Base-by-base conservation (phyloP, 2,888 invertebrate genomes). In the Caenorhabditis sp. region DNA sequence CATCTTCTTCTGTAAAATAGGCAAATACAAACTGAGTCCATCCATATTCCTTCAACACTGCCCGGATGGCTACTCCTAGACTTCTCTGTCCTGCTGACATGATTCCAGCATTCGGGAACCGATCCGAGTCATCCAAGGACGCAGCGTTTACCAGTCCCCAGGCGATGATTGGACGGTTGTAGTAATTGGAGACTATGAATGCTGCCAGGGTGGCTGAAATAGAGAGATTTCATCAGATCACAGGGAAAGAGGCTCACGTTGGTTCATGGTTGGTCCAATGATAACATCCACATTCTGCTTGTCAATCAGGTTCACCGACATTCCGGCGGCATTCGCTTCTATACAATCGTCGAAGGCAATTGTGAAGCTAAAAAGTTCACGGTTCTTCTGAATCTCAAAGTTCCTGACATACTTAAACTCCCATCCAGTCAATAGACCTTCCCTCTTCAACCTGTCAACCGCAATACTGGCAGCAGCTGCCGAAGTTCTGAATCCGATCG, bases 221-320 rank as follows among this genome's bases (percentile, higher is more conserved):
- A 11, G 13, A 13, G 6, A 22, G 8, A 8, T 50, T 5, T 9
- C 15, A 58, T 20, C 40, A 40, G 13, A 13, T 8, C 6, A 13
- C 6, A 13, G 40, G 20, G 47, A 13, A 24, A 51, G 40, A 11
- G 6, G 13, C 70, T 70, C 70, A 88, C 88, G 86, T 56, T 83
- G 82, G 58, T 84, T 88, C 68, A 87, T 88, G 11, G 86, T 85
- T 1, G 89, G 89, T 9, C 89, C 89, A 18, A 89, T 76, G 44
- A 89, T 82, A 9, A 85, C 87, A 56, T 88, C 88, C 1, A 88
- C 85, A 18, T 82, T 51, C 44, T 82, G 55, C 4, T 82, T 80
- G 9, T 79, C 70, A 28, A 85, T 80, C 51, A 86, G 37, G 4
- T 81, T 68, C 6, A 80, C 79, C 0, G 85, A 71, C 35, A 51